Evolutionary conservation across 2,113 vertebrate species (phyloP), one percentile per base, ranked within the genome.

Genomic region (Carassius auratus): DNA sequence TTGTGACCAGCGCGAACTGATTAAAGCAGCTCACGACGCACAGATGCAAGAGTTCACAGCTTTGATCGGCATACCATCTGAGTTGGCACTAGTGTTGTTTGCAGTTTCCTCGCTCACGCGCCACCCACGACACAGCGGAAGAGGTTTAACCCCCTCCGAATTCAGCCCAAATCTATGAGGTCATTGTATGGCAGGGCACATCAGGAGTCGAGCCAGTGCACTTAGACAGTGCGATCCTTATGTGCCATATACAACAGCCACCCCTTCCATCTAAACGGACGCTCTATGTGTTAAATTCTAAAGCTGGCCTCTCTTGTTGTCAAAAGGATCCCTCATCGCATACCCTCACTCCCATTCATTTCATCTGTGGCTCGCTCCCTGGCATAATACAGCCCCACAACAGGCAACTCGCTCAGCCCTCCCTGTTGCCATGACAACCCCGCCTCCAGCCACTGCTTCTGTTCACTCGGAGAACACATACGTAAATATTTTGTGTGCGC

Each of bases 401-500:
- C 84, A 89, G 87, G 84, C 87, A 84, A 80, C 82, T 86, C 87
- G 88, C 83, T 89, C 91, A 92, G 92, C 91, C 90, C 93, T 92
- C 89, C 89, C 90, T 93, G 95, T 95, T 95, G 90, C 94, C 93
- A 94, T 94, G 93, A 94, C 93, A 95, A 95, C 95, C 93, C 90
- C 92, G 93, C 92, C 93, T 94, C 93, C 88, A 89, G 87, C 83
- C 82, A 83, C 87, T 74, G 85, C 85, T 48, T 88, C 86, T 85
- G 55, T 74, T 91, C 76, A 89, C 90, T 92, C 84, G 38, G 83
- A 78, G 85, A 88, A 55, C 80, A 59, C 86, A 87, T 80, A 81
- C 85, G 80, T 26, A 90, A 86, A 89, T 89, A 88, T 86, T 88
- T 89, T 88, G 90, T 90, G 91, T 88, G 86, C 91, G 91, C 89